Base-by-base conservation (phyloP, 2,888 invertebrate genomes). In the Leptinotarsa tumamoca region DNA sequence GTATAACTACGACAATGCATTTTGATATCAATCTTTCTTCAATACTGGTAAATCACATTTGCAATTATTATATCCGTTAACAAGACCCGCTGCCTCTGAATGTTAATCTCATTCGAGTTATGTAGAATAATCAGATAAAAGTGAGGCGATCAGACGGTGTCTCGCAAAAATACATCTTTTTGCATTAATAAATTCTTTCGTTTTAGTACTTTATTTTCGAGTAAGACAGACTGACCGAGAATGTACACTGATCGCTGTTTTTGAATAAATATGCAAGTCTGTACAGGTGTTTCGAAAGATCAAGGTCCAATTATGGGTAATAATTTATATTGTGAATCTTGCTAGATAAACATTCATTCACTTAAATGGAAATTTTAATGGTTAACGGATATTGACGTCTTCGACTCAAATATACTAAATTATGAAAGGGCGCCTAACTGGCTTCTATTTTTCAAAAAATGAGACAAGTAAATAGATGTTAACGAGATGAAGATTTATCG, bases 41-140 rank as follows among this genome's bases (percentile, higher is more conserved):
- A 74, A 76, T 79, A 67, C 77, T 78, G 78, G 79, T 80, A 80
- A 78, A 81, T 81, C 81, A 82, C 82, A 82, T 82, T 82, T 82
- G 82, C 82, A 81, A 82, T 82, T 81, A 81, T 79, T 79, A 82
- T 81, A 77, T 76, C 70, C 73, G 68, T 67, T 67, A 73, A 71
- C 79, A 78, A 82, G 80, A 82, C 80, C 80, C 80, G 80, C 80
- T 78, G 80, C 78, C 77, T 73, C 73, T 76, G 71, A 76, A 72
- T 74, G 79, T 71, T 76, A 76, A 76, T 78, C 76, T 75, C 69
- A 71, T 76, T 71, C 74, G 69, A 76, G 76, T 74, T 75, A 76
- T 78, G 74, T 71, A 73, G 77, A 78, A 77, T 78, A 78, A 76
- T 80, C 71, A 74, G 78, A 80, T 79, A 78, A 79, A 74, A 74